Conservation (phyloP, 2,888 invertebrate species). For the Tenthredo notha region DNA sequence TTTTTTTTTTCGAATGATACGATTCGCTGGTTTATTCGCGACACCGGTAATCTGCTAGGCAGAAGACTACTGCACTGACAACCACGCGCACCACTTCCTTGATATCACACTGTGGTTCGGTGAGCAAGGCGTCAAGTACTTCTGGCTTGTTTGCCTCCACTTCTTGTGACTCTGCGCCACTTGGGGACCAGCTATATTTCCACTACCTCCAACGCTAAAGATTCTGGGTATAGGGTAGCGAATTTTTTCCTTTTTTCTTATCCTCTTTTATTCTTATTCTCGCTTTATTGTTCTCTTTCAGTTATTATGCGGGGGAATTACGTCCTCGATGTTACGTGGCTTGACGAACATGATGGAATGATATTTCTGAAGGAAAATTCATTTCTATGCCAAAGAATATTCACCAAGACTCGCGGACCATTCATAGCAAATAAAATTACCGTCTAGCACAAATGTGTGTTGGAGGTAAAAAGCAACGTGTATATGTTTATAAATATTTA, state of each 20-base stretch:
- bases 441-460: background rate
- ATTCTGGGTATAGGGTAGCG: conserved; percentile 34
- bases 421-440: background rate
- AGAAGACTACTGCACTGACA: conserved; percentile 33
- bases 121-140: conserved; percentile 46
- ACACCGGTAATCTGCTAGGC: background rate
- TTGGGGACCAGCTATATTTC: conserved; percentile 40
- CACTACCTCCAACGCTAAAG: conserved; percentile 22
- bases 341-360: conserved; percentile 48
- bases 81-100: conserved; percentile 51
- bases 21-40: background rate
- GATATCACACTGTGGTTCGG: conserved; percentile 46
- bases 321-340: conserved; percentile 42
- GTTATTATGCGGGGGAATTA: conserved; percentile 28
- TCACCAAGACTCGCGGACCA: background rate
- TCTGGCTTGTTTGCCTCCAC: conserved; percentile 48
- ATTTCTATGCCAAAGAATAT: background rate
- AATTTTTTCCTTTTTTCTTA: conserved; percentile 10
- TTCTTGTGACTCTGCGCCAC: conserved; percentile 20
- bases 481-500: conserved; percentile 10
- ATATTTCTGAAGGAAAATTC: background rate
- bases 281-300: conserved; percentile 52
- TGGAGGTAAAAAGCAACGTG: background rate
- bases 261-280: background rate
- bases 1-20: background rate